These are phyloP conservation scores for Lagenorhynchus albirostris DNA, from an alignment of 2,113 vertebrate species.

Conservation along the genomic window DNA sequence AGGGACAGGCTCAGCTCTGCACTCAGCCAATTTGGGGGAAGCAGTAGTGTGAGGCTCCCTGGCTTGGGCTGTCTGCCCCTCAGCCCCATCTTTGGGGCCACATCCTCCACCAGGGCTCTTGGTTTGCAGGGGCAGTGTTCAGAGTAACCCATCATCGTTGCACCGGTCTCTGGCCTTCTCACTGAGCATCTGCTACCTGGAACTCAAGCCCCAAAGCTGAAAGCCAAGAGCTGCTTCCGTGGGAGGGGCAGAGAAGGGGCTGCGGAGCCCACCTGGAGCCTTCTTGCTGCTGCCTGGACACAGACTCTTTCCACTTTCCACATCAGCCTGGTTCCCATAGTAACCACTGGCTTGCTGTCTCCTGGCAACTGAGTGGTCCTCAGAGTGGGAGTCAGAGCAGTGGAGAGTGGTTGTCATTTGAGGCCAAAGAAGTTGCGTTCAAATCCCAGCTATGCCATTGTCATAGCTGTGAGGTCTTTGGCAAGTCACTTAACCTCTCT, in stretches of 20 bases:
- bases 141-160: not conserved
- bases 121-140: no score
- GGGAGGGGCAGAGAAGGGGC: not conserved
- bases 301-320: constrained; percentile 22
- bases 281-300: constrained; percentile 32
- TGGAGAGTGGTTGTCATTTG: constrained; percentile 30
- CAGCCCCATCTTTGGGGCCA: not conserved
- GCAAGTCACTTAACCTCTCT: not conserved
- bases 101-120: not conserved
- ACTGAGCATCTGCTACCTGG: not conserved
- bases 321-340: constrained; percentile 61
- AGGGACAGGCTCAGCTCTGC: not conserved
- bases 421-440: constrained; percentile 41
- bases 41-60: not conserved
- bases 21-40: not conserved
- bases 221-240: not conserved
- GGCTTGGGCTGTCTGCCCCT: not conserved
- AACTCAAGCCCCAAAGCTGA: not conserved
- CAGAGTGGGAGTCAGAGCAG: not conserved
- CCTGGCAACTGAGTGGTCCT: constrained; percentile 69
- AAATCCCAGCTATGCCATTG: not conserved
- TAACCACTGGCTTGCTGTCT: constrained; percentile 64
- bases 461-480: not conserved
- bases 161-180: not conserved
- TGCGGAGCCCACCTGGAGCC: constrained; percentile 8